These are phyloP conservation scores for Volucella inflata DNA, from an alignment of 2,888 invertebrate genomes.

Conservation along the genomic window DNA sequence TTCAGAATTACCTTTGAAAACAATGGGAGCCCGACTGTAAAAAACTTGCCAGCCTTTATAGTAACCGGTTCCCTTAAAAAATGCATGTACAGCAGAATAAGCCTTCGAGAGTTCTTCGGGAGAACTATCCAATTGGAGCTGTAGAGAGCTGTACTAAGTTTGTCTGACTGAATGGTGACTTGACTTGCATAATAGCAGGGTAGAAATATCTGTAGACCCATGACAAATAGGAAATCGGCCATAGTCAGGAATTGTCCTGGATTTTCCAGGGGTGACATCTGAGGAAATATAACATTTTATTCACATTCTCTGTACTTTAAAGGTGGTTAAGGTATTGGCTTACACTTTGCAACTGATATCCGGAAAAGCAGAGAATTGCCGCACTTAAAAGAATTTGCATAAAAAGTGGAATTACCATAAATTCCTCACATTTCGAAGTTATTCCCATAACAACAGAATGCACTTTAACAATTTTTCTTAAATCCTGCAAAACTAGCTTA, in stretches of 20 bases:
- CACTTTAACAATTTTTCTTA: conserved; percentile 23
- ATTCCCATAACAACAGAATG: conserved; percentile 43
- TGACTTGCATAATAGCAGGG: conserved; percentile 81
- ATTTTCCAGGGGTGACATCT: conserved; percentile 47
- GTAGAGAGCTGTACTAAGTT: conserved; percentile 78
- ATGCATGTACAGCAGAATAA: conserved; percentile 79
- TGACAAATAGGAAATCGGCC: conserved; percentile 77
- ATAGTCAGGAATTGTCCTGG: conserved; percentile 65
- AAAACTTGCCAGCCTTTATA: conserved; percentile 79
- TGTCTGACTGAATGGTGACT: conserved; percentile 78
- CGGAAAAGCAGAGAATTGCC: conserved; percentile 78
- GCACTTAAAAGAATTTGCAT: conserved; percentile 79
- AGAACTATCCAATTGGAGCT: conserved; percentile 79
- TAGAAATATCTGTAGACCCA: conserved; percentile 80
- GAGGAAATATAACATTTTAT: neutral
- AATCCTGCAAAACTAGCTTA: neutral
- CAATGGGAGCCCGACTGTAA: conserved; percentile 79
- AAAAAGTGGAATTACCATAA: conserved; percentile 77
- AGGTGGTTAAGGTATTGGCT: too few species aligned
- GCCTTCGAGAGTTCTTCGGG: conserved; percentile 77
- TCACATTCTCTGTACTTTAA: too few species aligned
- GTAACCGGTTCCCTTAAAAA: conserved; percentile 78
- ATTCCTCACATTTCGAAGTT: conserved; percentile 41
- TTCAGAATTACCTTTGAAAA: conserved; percentile 80
- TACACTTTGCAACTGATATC: conserved; percentile 78